Evolutionary conservation across 2,797 vertebrate genomes (phyloP).

Genomic region (Babyrousa celebensis): DNA sequence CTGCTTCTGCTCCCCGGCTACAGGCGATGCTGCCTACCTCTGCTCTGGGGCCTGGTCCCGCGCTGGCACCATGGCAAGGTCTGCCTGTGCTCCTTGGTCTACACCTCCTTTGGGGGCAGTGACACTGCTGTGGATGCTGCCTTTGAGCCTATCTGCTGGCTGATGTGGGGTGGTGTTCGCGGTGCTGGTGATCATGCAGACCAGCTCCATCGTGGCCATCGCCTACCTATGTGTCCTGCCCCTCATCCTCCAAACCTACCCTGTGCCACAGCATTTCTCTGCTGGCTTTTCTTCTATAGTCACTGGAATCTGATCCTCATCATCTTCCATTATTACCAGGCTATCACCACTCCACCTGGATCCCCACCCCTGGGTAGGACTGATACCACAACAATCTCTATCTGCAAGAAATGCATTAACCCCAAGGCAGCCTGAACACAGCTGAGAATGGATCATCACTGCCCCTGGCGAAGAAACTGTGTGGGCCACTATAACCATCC

Average conservation of each 20-base stretch:
- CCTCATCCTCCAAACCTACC: constrained; percentile 94
- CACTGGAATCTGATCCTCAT: constrained; percentile 99
- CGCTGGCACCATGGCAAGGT: constrained; percentile 94
- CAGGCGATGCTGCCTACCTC: constrained; percentile 90
- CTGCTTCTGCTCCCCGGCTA: constrained; percentile 89
- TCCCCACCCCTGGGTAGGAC: constrained; percentile 96
- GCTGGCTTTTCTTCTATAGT: constrained; percentile 97
- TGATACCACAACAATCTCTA: constrained; percentile 94
- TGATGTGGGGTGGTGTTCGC: constrained; percentile 99
- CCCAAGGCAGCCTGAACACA: constrained; percentile 99
- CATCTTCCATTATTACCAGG: constrained; percentile 98
- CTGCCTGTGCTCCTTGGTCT: constrained; percentile 94
- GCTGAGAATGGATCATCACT: constrained; percentile 99
- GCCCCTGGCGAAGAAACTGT: constrained; percentile 99
- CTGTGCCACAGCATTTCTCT: constrained; percentile 93
- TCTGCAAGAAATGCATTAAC: constrained; percentile 98
- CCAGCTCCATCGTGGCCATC: constrained; percentile 95
- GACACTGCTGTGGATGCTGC: constrained; percentile 96
- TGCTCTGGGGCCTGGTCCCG: constrained; percentile 91
- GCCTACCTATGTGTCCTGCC: constrained; percentile 96
- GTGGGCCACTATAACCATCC: constrained; percentile 99
- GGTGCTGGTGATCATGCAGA: constrained; percentile 95
- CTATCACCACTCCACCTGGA: constrained; percentile 96
- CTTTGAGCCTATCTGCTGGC: constrained; percentile 97
- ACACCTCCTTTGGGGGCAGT: constrained; percentile 96